phyloP scores from a whole-genome alignment of 2,888 invertebrate genomes.

The Chouioia cunea region DNA sequence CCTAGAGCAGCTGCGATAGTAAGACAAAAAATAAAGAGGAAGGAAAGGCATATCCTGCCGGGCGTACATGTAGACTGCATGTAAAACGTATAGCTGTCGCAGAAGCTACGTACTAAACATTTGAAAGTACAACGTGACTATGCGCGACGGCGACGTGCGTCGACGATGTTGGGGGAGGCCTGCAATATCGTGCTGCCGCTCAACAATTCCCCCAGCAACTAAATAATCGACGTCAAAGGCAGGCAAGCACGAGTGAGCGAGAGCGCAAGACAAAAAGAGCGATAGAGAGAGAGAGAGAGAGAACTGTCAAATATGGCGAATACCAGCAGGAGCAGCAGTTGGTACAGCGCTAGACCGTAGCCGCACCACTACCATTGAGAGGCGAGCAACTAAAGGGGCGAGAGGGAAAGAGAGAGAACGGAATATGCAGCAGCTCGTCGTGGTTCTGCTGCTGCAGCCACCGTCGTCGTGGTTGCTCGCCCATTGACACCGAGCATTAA shows the following conservation, averaged over 20 bases:
- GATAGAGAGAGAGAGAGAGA: conserved; percentile 40
- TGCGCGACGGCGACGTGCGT: not conserved
- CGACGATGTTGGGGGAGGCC: conserved; percentile 12
- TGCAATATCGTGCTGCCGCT: conserved; percentile 57
- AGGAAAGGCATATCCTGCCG: too few relatives aligned
- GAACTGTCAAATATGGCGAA: conserved; percentile 71
- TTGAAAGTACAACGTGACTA: not conserved
- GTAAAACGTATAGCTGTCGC: too few relatives aligned
- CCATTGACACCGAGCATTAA: conserved; percentile 5
- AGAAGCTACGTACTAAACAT: too few relatives aligned
- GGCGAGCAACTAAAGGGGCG: conserved; percentile 25
- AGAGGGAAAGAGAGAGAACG: conserved; percentile 42
- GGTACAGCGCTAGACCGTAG: conserved; percentile 55
- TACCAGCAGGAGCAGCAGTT: conserved; percentile 60
- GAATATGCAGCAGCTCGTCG: conserved; percentile 40
- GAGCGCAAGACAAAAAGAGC: not conserved
- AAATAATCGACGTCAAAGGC: conserved; percentile 72
- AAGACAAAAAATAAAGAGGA: too few relatives aligned
- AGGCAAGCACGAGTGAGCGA: conserved; percentile 9
- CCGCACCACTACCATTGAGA: conserved; percentile 24
- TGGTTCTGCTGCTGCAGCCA: conserved; percentile 20
- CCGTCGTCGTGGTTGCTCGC: conserved; percentile 13
- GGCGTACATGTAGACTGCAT: too few relatives aligned
- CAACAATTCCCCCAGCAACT: conserved; percentile 62
- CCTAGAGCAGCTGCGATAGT: too few relatives aligned